Evolutionary conservation across 2,113 vertebrate species (phyloP).

Genomic region (Chaetodon auriga): DNA sequence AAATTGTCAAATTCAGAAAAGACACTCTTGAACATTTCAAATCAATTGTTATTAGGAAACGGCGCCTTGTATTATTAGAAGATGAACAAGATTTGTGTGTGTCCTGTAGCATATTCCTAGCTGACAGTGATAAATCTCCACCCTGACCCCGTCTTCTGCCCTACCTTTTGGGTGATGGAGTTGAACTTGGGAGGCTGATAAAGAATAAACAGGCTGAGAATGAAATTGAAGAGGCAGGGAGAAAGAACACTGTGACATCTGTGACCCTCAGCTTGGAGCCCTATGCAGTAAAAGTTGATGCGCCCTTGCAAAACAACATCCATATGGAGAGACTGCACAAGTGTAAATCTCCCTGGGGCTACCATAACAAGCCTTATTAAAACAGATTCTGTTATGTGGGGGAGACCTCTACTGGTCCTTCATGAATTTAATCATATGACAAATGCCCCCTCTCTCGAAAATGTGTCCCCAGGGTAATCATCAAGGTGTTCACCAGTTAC

Average conservation of each 20-base stretch:
- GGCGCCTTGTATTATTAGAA: not conserved
- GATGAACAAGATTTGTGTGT: not conserved
- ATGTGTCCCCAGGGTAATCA: not conserved
- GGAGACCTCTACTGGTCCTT: not conserved
- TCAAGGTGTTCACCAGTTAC: not conserved
- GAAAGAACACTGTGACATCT: not conserved
- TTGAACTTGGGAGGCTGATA: not conserved
- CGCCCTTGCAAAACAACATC: constrained; percentile 30
- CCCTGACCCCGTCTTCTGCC: not conserved
- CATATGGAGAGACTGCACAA: constrained; percentile 1
- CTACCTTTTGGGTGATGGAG: not conserved
- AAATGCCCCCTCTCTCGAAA: not conserved
- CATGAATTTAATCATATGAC: constrained; percentile 33
- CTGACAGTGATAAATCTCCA: not conserved
- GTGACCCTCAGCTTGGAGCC: constrained; percentile 14
- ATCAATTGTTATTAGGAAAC: not conserved
- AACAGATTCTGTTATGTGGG: constrained; percentile 22
- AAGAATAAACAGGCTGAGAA: constrained; percentile 8
- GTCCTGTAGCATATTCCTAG: not conserved
- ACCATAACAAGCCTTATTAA: constrained; percentile 40
- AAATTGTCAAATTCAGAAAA: too few relatives aligned
- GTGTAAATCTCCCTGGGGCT: constrained; percentile 19
- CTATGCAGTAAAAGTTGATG: not conserved
- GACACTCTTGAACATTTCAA: not conserved
- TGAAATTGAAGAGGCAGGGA: not conserved